Conservation (phyloP, 2,113 vertebrate species). For the Butorides virescens region DNA sequence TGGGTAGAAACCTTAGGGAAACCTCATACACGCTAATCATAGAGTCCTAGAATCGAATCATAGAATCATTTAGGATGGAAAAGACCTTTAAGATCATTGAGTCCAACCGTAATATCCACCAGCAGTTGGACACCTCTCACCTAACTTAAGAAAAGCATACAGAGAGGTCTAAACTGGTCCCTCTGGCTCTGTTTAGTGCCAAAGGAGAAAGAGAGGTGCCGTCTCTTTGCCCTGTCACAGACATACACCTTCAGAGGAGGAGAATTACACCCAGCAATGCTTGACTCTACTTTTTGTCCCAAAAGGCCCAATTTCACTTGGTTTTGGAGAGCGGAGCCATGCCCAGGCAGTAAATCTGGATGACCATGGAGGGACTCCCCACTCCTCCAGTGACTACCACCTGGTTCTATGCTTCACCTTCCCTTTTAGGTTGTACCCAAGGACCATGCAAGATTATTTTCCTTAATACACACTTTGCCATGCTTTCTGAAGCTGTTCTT, state of each 20-base stretch:
- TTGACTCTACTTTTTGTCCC: not conserved
- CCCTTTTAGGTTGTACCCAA: not conserved
- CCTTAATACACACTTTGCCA: not conserved
- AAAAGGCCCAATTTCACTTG: not conserved
- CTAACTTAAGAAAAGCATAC: rapidly evolving
- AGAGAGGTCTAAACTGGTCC: not conserved
- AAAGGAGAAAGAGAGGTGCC: not conserved
- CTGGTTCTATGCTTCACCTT: not conserved
- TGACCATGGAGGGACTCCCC: rapidly evolving
- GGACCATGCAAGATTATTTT: not conserved
- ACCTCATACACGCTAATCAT: rapidly evolving
- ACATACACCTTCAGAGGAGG: not conserved
- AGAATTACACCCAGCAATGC: not conserved
- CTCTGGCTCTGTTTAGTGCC: not conserved
- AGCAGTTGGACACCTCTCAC: not conserved
- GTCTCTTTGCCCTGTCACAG: not conserved
- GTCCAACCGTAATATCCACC: not conserved
- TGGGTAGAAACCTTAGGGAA: not conserved
- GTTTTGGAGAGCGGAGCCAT: not conserved
- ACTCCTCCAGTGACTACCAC: not conserved
- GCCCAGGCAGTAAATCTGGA: not conserved
- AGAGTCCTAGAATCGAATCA: not conserved
- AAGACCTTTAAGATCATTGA: not conserved
- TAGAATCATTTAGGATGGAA: not conserved
- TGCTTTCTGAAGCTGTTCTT: not conserved